Evolutionary conservation across 2,113 vertebrate species (phyloP), one percentile per base, ranked within the genome.

Genomic region (Physeter macrocephalus): DNA sequence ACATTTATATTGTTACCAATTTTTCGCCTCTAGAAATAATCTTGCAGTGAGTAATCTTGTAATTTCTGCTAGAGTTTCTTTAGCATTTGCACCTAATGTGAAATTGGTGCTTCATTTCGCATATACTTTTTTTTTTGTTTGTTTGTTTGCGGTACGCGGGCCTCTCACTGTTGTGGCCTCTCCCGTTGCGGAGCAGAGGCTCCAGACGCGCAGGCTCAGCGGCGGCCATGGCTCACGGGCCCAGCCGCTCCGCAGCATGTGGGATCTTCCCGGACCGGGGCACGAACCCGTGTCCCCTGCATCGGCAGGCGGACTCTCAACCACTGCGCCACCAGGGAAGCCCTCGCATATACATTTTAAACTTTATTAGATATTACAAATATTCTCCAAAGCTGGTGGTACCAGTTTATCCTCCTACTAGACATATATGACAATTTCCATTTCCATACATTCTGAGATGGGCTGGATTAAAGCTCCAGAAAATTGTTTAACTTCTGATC

Each of bases 1-100:
- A 66, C 46, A 41, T 84, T 88, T 71, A 74, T 80, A 34, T 57
- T 86, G 31, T 90, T 94, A 85, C 10, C 29, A 17, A 0, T 67
- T 82, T 97, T 93, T 90, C 17, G 85, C 27, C 27, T 93, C 9
- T 82, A n/a, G 64, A 80, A 93, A 96, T 72, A 93, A 85, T 82
- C 82, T 91, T 84, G 72, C 67, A 75, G 18, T n/a, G 36, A 64
- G n/a, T 11, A 71, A 49, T 41, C 39, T 90, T 90, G 20, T 59
- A 66, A 49, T 85, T 82, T 96, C 41, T 67, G 23, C 1, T 43
- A 27, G 61, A 71, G 34, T 91, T 91, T 88, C 66, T 91, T 54
- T 93, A 59, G 82, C 15, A 11, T 67, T 5, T 3, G 2, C n/a
- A 64, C 54, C 31, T 64, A 23, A 46, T 67, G 41, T 91, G 74